Base-by-base conservation (phyloP, 1,140 invertebrate genomes). In the Subanguina moxae region DNA sequence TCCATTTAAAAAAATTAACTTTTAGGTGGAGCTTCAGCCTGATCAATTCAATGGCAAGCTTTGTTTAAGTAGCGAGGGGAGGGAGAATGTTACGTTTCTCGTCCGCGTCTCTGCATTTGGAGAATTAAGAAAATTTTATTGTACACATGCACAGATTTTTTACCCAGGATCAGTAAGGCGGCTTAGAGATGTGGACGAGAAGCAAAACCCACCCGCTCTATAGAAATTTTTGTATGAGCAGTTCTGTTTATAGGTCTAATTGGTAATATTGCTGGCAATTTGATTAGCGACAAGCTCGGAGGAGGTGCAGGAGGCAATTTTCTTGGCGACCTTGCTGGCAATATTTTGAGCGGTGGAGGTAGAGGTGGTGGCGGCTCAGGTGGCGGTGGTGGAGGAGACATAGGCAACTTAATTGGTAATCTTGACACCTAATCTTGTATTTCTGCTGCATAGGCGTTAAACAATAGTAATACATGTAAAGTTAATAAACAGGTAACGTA, bases 201-300 rank as follows among this genome's bases (percentile, higher is more conserved):
- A n/a, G n/a, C n/a, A n/a, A n/a, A n/a, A n/a, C n/a, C n/a, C n/a
- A n/a, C n/a, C n/a, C n/a, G n/a, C n/a, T n/a, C n/a, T 52, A 52
- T 21, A 52, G 48, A 3, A 8, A 25, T 19, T 52, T 52, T 3
- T 21, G 17, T 7, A 15, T 52, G n/a, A 15, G n/a, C 3, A 19
- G 3, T 52, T 52, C 15, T 25, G 23, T 21, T 52, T 52, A 21
- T 15, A 52, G 48, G 48, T 21, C 62, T 81, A 1, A 81, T 81
- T 52, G 81, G 79, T 9, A 82, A 70, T 59, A 68, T 81, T 57
- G 81, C 78, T 42, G 82, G 81, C 7, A 74, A 78, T 68, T 61
- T 83, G 25, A 78, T 80, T 56, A 32, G 72, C 11, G 69, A 80
- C 52, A 71, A 73, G 63, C 62, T 80, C 9, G 64, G 78, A n/a